A percentile compares a stretch with the other conserved stretches of the same genome.
phyloP scores from a whole-genome alignment of 2,888 invertebrate genomes.

The Furcula furcula region DNA sequence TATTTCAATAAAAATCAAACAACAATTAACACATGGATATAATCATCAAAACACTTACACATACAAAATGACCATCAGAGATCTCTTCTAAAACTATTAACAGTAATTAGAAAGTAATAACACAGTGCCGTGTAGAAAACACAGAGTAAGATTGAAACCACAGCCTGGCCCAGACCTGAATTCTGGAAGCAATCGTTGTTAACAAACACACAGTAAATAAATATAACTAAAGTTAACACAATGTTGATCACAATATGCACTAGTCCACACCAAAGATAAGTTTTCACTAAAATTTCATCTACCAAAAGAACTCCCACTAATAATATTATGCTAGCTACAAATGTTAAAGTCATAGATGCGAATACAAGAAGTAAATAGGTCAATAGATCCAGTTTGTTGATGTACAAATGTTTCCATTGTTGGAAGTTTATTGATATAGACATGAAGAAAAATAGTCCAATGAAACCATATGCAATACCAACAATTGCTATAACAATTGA shows the following conservation, averaged over 20 bases:
- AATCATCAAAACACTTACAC: slow-evolving; percentile 5
- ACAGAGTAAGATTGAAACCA: slow-evolving; percentile 19
- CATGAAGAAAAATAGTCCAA: slow-evolving; percentile 28
- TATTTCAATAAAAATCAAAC: too few species aligned
- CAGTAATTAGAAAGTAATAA: slow-evolving; percentile 29
- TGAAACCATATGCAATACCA: slow-evolving; percentile 34
- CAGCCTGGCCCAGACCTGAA: slow-evolving; percentile 21
- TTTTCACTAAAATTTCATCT: slow-evolving; percentile 18
- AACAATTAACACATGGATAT: neutral
- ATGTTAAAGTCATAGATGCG: slow-evolving; percentile 17
- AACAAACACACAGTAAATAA: slow-evolving; percentile 31
- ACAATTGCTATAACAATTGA: slow-evolving; percentile 24
- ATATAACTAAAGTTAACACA: slow-evolving; percentile 20
- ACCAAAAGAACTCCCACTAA: slow-evolving; percentile 25
- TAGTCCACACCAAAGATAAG: slow-evolving; percentile 33
- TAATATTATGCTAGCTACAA: slow-evolving; percentile 31
- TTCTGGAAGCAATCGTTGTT: slow-evolving; percentile 30
- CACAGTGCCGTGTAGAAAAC: slow-evolving; percentile 29
- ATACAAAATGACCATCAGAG: slow-evolving; percentile 3
- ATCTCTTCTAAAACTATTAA: slow-evolving; percentile 36
- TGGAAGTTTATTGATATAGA: slow-evolving; percentile 27
- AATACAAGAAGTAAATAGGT: slow-evolving; percentile 27
- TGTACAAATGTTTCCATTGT: slow-evolving; percentile 32
- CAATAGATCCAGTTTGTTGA: slow-evolving; percentile 32
- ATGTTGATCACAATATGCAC: slow-evolving; percentile 32